A percentile compares a stretch with the other conserved stretches of the same genome.
These are phyloP conservation scores for Drymodes brunneopygia DNA, from an alignment of 2,113 vertebrate genomes.

Conservation along the genomic window DNA sequence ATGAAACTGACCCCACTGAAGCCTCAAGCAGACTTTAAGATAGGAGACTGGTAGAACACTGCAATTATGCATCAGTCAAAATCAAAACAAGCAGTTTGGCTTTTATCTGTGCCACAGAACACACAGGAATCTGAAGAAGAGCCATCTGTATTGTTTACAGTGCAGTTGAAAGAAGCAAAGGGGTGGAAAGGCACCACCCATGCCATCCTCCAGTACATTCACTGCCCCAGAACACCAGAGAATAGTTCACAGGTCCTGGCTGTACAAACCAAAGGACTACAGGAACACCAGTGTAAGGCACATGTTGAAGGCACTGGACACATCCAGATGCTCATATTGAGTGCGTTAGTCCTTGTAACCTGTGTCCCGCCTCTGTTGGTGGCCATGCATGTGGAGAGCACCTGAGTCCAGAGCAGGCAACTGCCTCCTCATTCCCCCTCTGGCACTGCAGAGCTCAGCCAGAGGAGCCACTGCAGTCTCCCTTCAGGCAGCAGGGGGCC, in stretches of 20 bases:
- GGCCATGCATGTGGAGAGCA: neutral
- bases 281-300: neutral
- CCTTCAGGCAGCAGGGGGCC: neutral
- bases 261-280: neutral
- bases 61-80: rapidly evolving
- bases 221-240: neutral
- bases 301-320: neutral
- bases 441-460: neutral
- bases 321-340: neutral
- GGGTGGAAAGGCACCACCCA: neutral
- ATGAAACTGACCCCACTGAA: neutral
- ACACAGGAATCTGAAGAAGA: neutral
- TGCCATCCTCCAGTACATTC: neutral
- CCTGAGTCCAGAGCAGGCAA: neutral
- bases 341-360: rapidly evolving
- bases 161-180: neutral
- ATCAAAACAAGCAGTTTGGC: neutral
- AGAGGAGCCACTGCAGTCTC: neutral
- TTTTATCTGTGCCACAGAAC: neutral
- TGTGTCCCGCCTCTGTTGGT: neutral
- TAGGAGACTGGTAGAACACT: neutral
- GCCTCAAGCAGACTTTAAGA: neutral
- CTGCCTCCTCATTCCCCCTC: neutral
- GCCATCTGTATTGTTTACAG: neutral
- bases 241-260: neutral